These are phyloP conservation scores for Andrena flavipes DNA, from an alignment of 2,888 invertebrate species.

Conservation along the genomic window DNA sequence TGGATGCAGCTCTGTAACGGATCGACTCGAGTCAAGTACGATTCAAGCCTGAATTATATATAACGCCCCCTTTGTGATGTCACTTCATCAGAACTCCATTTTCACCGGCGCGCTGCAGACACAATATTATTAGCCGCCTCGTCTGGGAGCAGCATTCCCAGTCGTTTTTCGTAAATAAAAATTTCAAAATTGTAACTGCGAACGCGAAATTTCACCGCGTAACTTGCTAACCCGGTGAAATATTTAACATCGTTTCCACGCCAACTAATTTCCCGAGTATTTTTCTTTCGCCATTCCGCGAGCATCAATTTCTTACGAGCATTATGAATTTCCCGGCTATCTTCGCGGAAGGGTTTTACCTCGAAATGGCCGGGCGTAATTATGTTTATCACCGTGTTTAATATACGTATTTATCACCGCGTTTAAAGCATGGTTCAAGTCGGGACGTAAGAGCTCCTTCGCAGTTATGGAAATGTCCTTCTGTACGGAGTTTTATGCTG, in stretches of 20 bases:
- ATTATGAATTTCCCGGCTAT: constrained; percentile 18
- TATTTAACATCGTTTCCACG: constrained; percentile 29
- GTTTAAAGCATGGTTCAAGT: constrained; percentile 35
- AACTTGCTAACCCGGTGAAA: constrained; percentile 24
- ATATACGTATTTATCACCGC: constrained; percentile 41
- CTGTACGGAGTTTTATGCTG: not conserved
- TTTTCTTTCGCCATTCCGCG: constrained; percentile 24
- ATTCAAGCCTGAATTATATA: too few relatives aligned
- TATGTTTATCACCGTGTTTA: constrained; percentile 44
- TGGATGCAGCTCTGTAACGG: too few relatives aligned
- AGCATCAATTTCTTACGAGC: constrained; percentile 38
- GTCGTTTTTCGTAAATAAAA: constrained; percentile 8
- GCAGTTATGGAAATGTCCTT: constrained; percentile 16
- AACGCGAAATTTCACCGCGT: constrained; percentile 3
- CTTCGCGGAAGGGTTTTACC: constrained; percentile 8
- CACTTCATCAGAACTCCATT: too few relatives aligned
- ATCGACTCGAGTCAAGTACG: too few relatives aligned
- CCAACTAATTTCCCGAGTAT: constrained; percentile 38
- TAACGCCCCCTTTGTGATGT: too few relatives aligned
- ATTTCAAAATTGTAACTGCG: not conserved
- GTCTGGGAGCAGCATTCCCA: not conserved
- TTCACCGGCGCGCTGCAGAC: too few relatives aligned
- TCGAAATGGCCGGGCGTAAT: constrained; percentile 29
- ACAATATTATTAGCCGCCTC: too few relatives aligned
- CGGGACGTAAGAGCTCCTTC: not conserved